Percentiles rank a stretch among this genome's conserved stretches.
phyloP scores from a whole-genome alignment of 1,140 invertebrate genomes.

The Aphelinus certus region DNA sequence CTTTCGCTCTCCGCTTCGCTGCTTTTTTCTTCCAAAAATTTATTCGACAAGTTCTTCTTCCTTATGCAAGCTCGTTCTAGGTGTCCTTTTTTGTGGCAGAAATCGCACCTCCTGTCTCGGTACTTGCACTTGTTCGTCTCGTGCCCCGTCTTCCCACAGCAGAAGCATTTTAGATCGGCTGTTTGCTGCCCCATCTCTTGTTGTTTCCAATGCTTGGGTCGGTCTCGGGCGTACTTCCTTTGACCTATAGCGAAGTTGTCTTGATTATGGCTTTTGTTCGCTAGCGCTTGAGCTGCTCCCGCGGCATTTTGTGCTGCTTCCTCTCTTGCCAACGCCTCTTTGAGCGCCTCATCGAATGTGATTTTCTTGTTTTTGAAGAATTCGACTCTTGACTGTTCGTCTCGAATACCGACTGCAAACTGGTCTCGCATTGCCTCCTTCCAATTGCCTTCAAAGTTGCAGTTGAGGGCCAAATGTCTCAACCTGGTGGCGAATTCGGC shows the following conservation, averaged over 20 bases:
- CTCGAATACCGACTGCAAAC: slow-evolving; percentile 1
- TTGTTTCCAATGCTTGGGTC: too few species aligned
- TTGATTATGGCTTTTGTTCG: too few species aligned
- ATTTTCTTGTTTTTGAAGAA: background rate
- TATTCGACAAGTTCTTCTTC: slow-evolving; percentile 11
- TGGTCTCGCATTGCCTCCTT: slow-evolving; percentile 7
- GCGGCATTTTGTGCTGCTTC: background rate
- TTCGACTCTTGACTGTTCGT: background rate
- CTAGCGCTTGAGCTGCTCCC: background rate
- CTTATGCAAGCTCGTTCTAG: slow-evolving; percentile 22
- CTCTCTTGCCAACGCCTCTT: slow-evolving; percentile 5
- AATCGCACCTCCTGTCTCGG: slow-evolving; percentile 19
- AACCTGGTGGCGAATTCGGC: background rate
- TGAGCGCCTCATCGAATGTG: slow-evolving; percentile 3
- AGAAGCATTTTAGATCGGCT: slow-evolving; percentile 6
- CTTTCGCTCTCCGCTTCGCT: too few species aligned
- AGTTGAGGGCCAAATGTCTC: slow-evolving; percentile 2
- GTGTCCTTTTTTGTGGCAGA: slow-evolving; percentile 26
- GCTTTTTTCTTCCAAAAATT: background rate
- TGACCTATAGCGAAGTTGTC: too few species aligned
- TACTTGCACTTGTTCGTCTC: background rate
- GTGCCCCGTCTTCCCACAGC: slow-evolving; percentile 22
- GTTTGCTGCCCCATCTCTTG: too few species aligned
- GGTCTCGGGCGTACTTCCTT: too few species aligned
- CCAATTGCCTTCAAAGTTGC: background rate